A percentile compares a stretch with the other conserved stretches of the same genome.
Conservation (phyloP, 2,888 invertebrate species). For the Drosophila quinaria region DNA sequence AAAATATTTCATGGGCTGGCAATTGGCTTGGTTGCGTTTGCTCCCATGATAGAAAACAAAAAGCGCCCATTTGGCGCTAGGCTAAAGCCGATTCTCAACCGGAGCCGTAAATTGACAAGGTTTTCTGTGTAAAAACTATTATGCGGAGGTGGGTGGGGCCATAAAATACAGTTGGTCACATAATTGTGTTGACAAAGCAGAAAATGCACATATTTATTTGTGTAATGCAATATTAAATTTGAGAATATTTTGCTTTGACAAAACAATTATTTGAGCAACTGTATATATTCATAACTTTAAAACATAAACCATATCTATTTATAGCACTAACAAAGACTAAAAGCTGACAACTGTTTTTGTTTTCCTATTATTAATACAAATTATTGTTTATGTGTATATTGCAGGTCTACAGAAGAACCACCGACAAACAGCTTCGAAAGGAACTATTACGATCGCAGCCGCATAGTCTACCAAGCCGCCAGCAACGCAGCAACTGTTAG, state of each 20-base stretch:
- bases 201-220: not conserved
- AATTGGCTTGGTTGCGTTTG: not conserved
- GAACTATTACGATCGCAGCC: constrained; percentile 86
- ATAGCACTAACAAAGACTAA: constrained; percentile 2
- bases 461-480: constrained; percentile 83
- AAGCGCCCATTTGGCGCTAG: constrained; percentile 51
- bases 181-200: not conserved
- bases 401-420: constrained; percentile 86
- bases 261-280: not conserved
- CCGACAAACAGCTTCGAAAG: constrained; percentile 85
- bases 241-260: not conserved
- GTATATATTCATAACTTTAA: not conserved
- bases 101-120: constrained; percentile 53
- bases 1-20: constrained; percentile 28
- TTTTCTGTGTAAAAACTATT: constrained; percentile 69
- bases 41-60: constrained; percentile 48
- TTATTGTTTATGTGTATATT: constrained; percentile 36
- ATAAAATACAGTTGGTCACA: not conserved
- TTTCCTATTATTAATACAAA: constrained; percentile 8
- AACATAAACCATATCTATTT: constrained; percentile 11
- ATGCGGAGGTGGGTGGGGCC: constrained; percentile 76
- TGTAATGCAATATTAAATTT: too few species aligned
- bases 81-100: constrained; percentile 39
- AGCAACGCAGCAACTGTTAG: constrained; percentile 41
- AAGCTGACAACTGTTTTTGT: constrained; percentile 48